phyloP scores from a whole-genome alignment of 2,888 invertebrate species.

The Aporophyla lueneburgensis region DNA sequence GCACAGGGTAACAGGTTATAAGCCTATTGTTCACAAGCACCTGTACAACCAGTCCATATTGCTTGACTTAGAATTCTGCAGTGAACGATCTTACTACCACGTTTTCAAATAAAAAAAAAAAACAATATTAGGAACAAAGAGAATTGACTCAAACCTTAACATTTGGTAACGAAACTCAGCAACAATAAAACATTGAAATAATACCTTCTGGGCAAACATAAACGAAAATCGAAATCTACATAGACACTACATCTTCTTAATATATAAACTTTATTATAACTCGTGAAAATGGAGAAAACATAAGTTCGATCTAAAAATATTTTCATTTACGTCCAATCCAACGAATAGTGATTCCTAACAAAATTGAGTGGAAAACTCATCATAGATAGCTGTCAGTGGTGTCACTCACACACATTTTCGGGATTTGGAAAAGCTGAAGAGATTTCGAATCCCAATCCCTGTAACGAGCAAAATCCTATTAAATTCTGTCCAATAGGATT shows the following conservation, averaged over 20 bases:
- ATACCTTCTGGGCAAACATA: background rate
- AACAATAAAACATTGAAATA: background rate
- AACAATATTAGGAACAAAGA: background rate
- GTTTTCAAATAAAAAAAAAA: background rate
- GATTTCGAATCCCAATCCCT: constrained; percentile 8
- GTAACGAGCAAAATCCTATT: constrained; percentile 26
- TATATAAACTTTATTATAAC: background rate
- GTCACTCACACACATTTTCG: constrained; percentile 36
- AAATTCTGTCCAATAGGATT: constrained; percentile 22
- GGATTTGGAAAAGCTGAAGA: constrained; percentile 16
- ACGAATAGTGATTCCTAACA: background rate
- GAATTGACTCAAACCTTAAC: background rate
- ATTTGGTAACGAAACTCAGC: background rate
- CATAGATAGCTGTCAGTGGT: constrained; percentile 26
- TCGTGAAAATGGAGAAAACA: background rate
- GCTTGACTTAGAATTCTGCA: constrained; percentile 30
- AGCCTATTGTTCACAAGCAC: constrained; percentile 46
- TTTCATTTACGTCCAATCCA: background rate
- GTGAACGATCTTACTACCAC: constrained; percentile 8
- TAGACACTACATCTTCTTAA: background rate
- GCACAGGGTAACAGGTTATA: constrained; percentile 52
- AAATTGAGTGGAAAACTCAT: constrained; percentile 1
- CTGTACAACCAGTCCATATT: constrained; percentile 44
- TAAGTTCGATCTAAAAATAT: constrained; percentile 2
- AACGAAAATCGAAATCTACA: background rate